Base-by-base conservation (phyloP, 2,113 vertebrate species). In the Cinclus cinclus region DNA sequence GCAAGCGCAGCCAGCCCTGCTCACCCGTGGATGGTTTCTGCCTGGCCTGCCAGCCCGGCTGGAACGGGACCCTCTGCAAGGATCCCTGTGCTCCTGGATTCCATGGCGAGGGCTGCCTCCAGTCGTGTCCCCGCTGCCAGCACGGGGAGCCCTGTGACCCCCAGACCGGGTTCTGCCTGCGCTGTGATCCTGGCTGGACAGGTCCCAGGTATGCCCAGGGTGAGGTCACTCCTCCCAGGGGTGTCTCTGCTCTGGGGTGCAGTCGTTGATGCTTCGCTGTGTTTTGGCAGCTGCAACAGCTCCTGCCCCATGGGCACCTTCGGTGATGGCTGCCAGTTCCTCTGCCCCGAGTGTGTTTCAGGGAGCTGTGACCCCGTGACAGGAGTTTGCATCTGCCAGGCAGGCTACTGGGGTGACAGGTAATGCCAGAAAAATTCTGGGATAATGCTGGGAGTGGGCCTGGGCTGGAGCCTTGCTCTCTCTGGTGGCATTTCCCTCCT, bases 401-500 rank as follows among this genome's bases (percentile, higher is more conserved):
- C 97, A 2, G 99, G 99, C 81, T 99, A 98, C 96, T 98, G 98
- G 98, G 99, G 99, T 73, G 95, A 97, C 92, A 99, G 99, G 99
- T 99, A 97, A 98, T 0, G 3, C 47, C 31, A 24, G 35, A 41
- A 69, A 99, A 97, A 98, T 0, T 6, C 60, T 37, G 33, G 37
- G 52, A 46, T 99, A 96, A 98, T 0, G 4, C 30, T 2, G 11
- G 53, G 52, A 55, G 6, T 2, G 10, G 33, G 75, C 23, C 6
- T 64, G 69, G 30, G 30, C 13, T 3, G 21, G 50, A 33, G 25
- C 3, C 41, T 50, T 0, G 0, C 44, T 62, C 11, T 25, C 6
- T 35, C 25, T 0, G 0, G 8, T 16, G 12, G 1, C 41, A 70
- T 77, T 80, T 64, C 25, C 58, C 37, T 85, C 53, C 70, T 33